Base-by-base conservation (phyloP, 2,888 invertebrate species). In the Hecatera dysodea region DNA sequence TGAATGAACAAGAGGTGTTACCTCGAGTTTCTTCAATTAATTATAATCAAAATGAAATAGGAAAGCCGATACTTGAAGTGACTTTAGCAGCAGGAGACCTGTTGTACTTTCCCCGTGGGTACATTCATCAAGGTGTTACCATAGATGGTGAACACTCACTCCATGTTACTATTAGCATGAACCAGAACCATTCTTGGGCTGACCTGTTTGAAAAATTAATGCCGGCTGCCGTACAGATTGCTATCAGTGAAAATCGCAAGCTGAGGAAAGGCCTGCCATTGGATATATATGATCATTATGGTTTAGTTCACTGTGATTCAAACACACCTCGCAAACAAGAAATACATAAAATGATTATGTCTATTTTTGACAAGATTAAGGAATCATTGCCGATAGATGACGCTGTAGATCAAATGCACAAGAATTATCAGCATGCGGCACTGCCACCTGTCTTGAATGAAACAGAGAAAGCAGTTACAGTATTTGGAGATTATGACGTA, bases 121-220 rank as follows among this genome's bases (percentile, higher is more conserved):
- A 97, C 33, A 98, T 98, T 66, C 98, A 98, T 90, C 98, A 99
- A 94, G 99, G 98, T 1, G 95, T 97, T 66, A 98, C 99, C 0
- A 96, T 98, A 75, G 96, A 97, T 22, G 97, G 98, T 46, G 96
- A 96, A 39, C 99, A 99, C 94, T 99, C 99, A 2, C 96, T 99
- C 4, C 99, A 99, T 91, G 97, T 99, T 8, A 99, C 99, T 0
- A 94, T 99, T 7, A 99, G 99, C 61, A 97, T 98, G 86, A 99
- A 98, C 89, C 99, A 99, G 90, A 97, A 97, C 86, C 98, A 98
- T 90, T 97, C 98, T 0, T 99, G 98, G 97, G 98, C 97, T 36
- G 99, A 99, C 95, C 96, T 99, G 9, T 94, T 99, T 78, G 98
- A 99, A 89, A 97, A 97, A 96, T 90, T 97, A 77, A 80, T 99